Evolutionary conservation across 2,888 invertebrate species (phyloP).

Genomic region (Scaptomyza cyrtandrae): DNA sequence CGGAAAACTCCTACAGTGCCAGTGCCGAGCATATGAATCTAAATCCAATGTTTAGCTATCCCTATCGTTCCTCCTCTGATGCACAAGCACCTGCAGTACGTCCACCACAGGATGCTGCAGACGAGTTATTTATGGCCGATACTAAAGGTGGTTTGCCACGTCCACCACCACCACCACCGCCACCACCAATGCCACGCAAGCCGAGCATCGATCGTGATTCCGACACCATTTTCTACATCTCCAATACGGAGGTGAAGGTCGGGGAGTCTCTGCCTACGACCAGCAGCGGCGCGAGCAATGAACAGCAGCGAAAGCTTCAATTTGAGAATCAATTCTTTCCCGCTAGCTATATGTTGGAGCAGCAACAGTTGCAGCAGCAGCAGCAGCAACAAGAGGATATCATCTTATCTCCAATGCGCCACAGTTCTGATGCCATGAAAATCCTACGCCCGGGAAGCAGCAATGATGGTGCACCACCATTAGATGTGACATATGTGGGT

Average conservation of each 20-base stretch:
- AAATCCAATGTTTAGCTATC: conserved; percentile 75
- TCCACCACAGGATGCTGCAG: conserved; percentile 62
- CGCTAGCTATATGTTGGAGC: conserved; percentile 76
- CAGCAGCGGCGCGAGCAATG: conserved; percentile 22
- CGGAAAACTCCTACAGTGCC: conserved; percentile 64
- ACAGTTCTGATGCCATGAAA: conserved; percentile 81
- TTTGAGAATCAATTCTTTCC: conserved; percentile 84
- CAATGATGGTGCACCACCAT: conserved; percentile 72
- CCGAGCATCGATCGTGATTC: conserved; percentile 82
- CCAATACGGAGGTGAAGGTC: conserved; percentile 85
- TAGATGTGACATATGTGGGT: conserved; percentile 84
- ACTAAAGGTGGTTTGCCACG: conserved; percentile 43
- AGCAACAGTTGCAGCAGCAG: conserved; percentile 47
- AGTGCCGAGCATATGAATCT: conserved; percentile 67
- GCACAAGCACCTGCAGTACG: conserved; percentile 65
- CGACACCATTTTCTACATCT: conserved; percentile 85
- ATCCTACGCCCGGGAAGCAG: conserved; percentile 66
- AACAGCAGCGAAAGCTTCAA: conserved; percentile 68
- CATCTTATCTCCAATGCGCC: conserved; percentile 81
- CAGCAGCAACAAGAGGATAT: conserved; percentile 82
- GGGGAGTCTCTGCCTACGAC: conserved; percentile 83
- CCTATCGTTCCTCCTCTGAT: conserved; percentile 43
- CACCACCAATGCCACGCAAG: conserved; percentile 68
- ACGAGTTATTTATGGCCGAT: conserved; percentile 82
- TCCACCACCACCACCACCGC: conserved; percentile 71